Evolutionary conservation across 2,888 invertebrate species (phyloP), one percentile per base, ranked within the genome.

Genomic region (Clepsis dumicolana): DNA sequence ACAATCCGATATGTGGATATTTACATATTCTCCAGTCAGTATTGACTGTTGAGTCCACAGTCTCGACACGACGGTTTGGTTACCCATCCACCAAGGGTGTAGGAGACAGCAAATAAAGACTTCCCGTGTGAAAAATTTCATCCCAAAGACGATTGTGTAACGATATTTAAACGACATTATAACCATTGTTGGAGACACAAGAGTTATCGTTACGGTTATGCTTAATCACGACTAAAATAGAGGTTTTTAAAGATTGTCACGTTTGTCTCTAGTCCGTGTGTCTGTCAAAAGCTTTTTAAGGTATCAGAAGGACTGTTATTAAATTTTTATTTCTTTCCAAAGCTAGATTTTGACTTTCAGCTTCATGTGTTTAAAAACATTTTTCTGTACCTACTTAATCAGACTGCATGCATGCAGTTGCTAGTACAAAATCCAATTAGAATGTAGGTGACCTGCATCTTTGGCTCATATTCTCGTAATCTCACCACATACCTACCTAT

Each of bases 41-140:
- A 85, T 89, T 89, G 82, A 87, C 86, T 68, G 65, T 54, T 21
- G 72, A 79, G 44, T 73, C 74, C 74, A 73, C 74, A 73, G 75
- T 72, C 35, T 35, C 35, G 35, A 44, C 16, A 18, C 44, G 44
- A 18, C 7, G n/a, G 74, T 73, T 74, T 73, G 73, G 79, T 70
- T 71, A 71, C 77, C 80, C 77, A 76, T 77, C 79, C 81, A 81
- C 78, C 73, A 72, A 56, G 70, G 72, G 65, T 74, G 56, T 71
- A 77, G 74, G 72, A 79, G 77, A 80, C 73, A 65, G 80, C 78
- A 86, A 85, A 85, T 81, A 82, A 77, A 75, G 67, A 75, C 83
- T 87, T 89, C 87, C 87, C 88, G 86, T 88, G 87, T 81, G 88
- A 88, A 86, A 78, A 63, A 52, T 54, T 32, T 63, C 60, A 44